Conservation (phyloP, 2,888 invertebrate species). For the Ichneumoninae sp. region DNA sequence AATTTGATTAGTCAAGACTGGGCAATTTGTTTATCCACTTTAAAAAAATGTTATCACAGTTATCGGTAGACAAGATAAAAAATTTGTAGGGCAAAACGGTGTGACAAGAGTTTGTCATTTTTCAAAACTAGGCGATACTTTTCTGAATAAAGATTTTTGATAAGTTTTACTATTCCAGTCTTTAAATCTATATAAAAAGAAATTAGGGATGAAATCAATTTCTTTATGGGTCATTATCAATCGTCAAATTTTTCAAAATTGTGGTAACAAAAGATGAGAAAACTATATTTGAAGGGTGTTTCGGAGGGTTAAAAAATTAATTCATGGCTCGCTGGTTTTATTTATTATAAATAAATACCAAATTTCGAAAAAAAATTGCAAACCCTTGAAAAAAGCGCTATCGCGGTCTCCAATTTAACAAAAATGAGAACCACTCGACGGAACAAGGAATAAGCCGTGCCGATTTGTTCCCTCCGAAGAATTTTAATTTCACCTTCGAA, state of each 20-base stretch:
- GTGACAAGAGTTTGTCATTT: no score
- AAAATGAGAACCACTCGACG: neutral
- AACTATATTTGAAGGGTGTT: no score
- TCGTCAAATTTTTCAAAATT: neutral
- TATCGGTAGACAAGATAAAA: no score
- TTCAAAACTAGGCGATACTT: neutral
- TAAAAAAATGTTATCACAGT: neutral
- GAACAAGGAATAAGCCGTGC: neutral
- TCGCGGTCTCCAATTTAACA: neutral
- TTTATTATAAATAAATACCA: neutral
- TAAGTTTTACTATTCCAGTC: neutral
- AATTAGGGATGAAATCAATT: no score
- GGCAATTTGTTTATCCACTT: neutral
- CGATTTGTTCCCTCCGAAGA: slow-evolving; percentile 12
- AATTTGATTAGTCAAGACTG: neutral
- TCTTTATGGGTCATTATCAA: no score
- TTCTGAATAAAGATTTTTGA: neutral
- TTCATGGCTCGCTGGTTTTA: neutral
- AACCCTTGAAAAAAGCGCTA: neutral
- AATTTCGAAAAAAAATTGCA: no score
- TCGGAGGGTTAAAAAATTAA: no score
- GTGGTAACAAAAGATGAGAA: neutral
- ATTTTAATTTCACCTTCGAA: slow-evolving; percentile 18
- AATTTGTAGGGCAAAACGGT: no score
- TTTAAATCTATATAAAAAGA: neutral